Percentiles rank a stretch among this genome's conserved stretches.
These are phyloP conservation scores for Ceratosolen solmsi DNA, from an alignment of 1,140 invertebrate species.

Conservation along the genomic window DNA sequence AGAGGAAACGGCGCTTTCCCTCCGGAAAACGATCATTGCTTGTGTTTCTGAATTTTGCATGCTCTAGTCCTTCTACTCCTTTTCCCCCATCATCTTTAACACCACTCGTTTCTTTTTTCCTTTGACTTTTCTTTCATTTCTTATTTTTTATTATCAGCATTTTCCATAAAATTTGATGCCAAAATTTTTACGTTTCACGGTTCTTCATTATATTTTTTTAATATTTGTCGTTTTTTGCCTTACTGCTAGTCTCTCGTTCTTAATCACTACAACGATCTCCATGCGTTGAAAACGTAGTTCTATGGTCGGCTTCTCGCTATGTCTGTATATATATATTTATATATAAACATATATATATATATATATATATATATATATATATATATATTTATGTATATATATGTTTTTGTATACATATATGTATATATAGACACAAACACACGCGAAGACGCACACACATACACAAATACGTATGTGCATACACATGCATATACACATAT, in stretches of 20 bases:
- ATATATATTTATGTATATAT: neutral
- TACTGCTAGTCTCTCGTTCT: neutral
- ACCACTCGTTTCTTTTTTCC: conserved; percentile 55
- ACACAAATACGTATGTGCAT: neutral
- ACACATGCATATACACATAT: neutral
- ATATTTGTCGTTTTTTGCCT: conserved; percentile 22
- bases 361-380: neutral
- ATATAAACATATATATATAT: neutral
- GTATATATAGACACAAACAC: neutral
- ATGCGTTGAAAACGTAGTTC: conserved; percentile 38
- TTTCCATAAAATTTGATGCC: too few species aligned
- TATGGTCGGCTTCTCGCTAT: conserved; percentile 16
- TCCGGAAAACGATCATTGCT: conserved; percentile 53
- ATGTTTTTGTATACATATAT: neutral
- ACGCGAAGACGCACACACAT: neutral
- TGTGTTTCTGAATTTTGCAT: neutral
- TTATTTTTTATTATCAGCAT: conserved; percentile 22
- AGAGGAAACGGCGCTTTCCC: conserved; percentile 18
- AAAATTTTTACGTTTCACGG: neutral
- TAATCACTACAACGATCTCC: conserved; percentile 23
- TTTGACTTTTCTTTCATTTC: conserved; percentile 38
- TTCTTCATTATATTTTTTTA: conserved; percentile 5
- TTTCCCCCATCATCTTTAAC: conserved; percentile 44
- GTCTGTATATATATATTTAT: neutral
- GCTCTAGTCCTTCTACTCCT: conserved; percentile 1